Base-by-base conservation (phyloP, 2,113 vertebrate species). In the Brachypteracias leptosomus region DNA sequence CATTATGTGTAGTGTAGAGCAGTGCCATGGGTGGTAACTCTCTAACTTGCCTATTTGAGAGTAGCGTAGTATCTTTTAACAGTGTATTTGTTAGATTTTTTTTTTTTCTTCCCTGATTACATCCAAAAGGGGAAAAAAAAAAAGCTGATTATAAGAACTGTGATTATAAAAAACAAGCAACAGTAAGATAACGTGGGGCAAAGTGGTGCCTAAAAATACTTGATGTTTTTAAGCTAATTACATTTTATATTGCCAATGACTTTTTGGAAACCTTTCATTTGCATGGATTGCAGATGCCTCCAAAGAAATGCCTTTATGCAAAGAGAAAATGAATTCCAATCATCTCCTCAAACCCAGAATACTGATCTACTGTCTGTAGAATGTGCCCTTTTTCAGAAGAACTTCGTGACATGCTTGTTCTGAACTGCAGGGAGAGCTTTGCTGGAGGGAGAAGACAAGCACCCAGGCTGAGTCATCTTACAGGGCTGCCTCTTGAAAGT, bases 181-280 rank as follows among this genome's bases (percentile, higher is more conserved):
- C 42, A 88, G 62, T 90, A 66, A 80, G 91, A 89, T 79, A 85
- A 94, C 88, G 55, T 67, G 55, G 74, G 89, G 88, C 81, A 79
- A 83, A 89, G 82, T 16, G 58, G 25, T 93, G 59, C 82, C 93
- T 96, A 91, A 96, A 97, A 96, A 95, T 91, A 94, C 81, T 91
- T 57, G 63, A 44, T 88, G 67, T 96, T 92, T 92, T 90, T 88
- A 88, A 93, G 77, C 85, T 91, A 91, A 96, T 96, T 96, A 88
- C 81, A 63, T 90, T 95, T 88, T 93, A 42, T 91, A 85, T 91
- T 91, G 71, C 88, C 65, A 95, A 10, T 93, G 91, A 91, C 59
- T 90, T 93, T 95, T 91, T 83, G 59, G 65, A 95, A 94, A 77
- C 58, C 59, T 96, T 93, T 93, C 33, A 80, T 94, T 95, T 96